Evolutionary conservation across 92 coral and sea anemone genomes (phyloP).

Genomic region (Phenganax marumi): DNA sequence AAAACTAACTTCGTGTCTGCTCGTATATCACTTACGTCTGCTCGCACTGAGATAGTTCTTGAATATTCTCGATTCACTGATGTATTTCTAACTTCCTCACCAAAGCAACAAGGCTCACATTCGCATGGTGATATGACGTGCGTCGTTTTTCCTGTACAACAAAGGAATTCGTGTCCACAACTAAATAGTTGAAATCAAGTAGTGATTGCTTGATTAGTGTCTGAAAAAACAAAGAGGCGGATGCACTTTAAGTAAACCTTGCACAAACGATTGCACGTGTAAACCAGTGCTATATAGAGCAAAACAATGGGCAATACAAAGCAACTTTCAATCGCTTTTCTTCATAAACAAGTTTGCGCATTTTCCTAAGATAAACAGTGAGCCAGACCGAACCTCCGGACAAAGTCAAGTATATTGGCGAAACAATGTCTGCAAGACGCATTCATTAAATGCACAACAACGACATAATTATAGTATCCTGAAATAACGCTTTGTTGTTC

Average conservation of each 20-base stretch:
- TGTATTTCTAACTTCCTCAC: not conserved
- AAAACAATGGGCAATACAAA: not conserved
- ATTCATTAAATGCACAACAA: constrained; percentile 3
- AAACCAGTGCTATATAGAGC: not conserved
- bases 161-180: constrained; percentile 41
- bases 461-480: not conserved
- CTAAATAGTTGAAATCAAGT: constrained; percentile 36
- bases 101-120: not conserved
- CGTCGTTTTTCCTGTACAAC: constrained; percentile 18
- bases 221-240: constrained; percentile 51
- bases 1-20: not conserved
- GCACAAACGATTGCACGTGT: constrained; percentile 38
- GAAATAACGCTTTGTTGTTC: no score
- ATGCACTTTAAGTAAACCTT: constrained; percentile 44
- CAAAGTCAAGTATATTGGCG: constrained; percentile 16
- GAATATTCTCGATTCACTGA: not conserved
- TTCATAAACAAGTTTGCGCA: constrained; percentile 8
- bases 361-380: not conserved
- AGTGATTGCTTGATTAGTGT: constrained; percentile 47
- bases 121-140: not conserved
- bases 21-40: constrained; percentile 8
- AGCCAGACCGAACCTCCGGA: constrained; percentile 3
- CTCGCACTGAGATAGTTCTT: not conserved
- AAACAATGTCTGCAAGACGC: constrained; percentile 13
- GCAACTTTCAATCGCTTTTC: not conserved